These are phyloP conservation scores for Andrena praecox DNA, from an alignment of 2,888 invertebrate genomes.

Conservation along the genomic window DNA sequence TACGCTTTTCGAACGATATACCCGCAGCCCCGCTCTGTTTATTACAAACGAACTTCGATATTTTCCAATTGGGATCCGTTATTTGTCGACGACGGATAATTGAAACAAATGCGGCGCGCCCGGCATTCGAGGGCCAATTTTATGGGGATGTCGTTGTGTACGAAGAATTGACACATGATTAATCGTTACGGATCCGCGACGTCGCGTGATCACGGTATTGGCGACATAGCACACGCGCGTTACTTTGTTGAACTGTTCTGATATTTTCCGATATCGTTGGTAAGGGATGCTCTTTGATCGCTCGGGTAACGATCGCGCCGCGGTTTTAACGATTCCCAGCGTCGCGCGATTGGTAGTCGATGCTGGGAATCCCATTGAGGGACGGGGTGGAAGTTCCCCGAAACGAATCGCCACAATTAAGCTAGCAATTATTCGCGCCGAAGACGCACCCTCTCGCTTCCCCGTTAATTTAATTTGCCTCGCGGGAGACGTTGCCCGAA, in stretches of 20 bases:
- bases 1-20: slow-evolving; percentile 8
- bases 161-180: not conserved
- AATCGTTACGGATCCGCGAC: not conserved
- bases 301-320: slow-evolving; percentile 14
- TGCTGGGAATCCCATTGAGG: slow-evolving; percentile 58
- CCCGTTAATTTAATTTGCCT: slow-evolving; percentile 72
- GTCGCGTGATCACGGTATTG: not conserved
- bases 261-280: slow-evolving; percentile 14
- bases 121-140: not conserved
- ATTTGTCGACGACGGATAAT: slow-evolving; percentile 13
- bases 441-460: slow-evolving; percentile 56
- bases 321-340: slow-evolving; percentile 43
- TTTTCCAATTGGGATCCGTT: slow-evolving; percentile 1
- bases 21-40: slow-evolving; percentile 6
- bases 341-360: slow-evolving; percentile 50
- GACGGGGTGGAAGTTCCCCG: slow-evolving; percentile 31
- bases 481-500: slow-evolving; percentile 64
- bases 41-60: slow-evolving; percentile 8
- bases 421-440: slow-evolving; percentile 70
- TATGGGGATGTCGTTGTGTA: not conserved
- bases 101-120: slow-evolving; percentile 9
- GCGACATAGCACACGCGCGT: not conserved
- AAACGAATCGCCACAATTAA: slow-evolving; percentile 73
- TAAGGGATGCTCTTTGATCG: not conserved
- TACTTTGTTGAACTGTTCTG: not conserved